Base-by-base conservation (phyloP, 2,113 vertebrate species). In the Mohoua ochrocephala region DNA sequence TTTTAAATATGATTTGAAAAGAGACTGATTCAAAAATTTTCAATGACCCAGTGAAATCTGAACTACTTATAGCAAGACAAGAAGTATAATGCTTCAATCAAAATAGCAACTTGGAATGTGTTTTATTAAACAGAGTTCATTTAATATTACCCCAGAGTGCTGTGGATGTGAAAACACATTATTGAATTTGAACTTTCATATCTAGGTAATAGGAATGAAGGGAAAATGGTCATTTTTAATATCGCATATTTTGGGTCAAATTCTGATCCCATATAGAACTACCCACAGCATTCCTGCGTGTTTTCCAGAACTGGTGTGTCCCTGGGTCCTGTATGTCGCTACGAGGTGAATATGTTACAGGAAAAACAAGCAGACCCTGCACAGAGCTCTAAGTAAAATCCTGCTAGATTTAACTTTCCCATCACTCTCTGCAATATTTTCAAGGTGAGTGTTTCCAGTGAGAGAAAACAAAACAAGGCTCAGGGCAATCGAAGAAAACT, bases 91-190 rank as follows among this genome's bases (percentile, higher is more conserved):
- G 89, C 79, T 87, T 89, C 87, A 53, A 84, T 91, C 93, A 87
- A 87, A 95, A 73, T 49, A 97, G 90, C 87, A 84, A 42, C 78
- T 69, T 86, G 91, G 91, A 96, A 95, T 96, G 93, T 94, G 87
- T 95, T 95, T 96, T 96, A 94, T 96, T 95, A 94, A 95, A 89
- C 19, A 47, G 53, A 85, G 70, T 79, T 76, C 37, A 42, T 84
- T 87, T 87, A 87, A 94, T 93, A 76, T 44, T 73, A 71, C 91
- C 81, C 94, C 33, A 20, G 93, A 95, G 95, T 91, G 82, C 68
- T 68, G 53, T 87, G 91, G 91, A 54, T 87, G 93, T 77, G 84
- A 64, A 80, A 89, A 59, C 59, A 56, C 75, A 20, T 95, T 95
- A 65, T 57, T 82, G 78, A 80, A 78, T 81, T 52, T 42, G 59